Conservation (phyloP, 2,113 vertebrate genomes). For the Python bivittatus region DNA sequence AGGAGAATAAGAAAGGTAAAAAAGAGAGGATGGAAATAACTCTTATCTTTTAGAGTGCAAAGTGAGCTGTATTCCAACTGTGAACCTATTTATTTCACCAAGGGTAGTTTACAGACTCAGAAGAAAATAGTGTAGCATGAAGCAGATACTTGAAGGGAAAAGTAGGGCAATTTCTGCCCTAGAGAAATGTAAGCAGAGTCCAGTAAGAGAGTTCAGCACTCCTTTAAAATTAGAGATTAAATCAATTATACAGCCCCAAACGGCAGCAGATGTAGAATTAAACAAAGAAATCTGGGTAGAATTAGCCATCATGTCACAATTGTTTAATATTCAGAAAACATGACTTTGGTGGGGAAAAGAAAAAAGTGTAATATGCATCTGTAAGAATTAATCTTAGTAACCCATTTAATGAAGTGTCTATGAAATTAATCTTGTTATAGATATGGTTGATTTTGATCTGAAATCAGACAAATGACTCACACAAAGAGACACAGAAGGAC, state of each 20-base stretch:
- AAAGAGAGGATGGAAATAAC: neutral
- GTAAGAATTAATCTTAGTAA: conserved; percentile 40
- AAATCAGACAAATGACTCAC: neutral
- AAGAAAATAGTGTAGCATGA: conserved; percentile 68
- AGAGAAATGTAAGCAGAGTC: conserved; percentile 77
- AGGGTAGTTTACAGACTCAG: conserved; percentile 72
- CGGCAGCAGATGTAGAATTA: conserved; percentile 74
- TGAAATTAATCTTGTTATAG: neutral
- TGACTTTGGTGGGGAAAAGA: conserved; percentile 40
- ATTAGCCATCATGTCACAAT: conserved; percentile 70
- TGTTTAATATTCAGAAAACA: conserved; percentile 64
- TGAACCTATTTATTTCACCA: conserved; percentile 76
- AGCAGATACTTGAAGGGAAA: conserved; percentile 75
- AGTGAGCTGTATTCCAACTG: conserved; percentile 68
- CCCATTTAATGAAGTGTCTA: neutral
- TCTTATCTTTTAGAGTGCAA: conserved; percentile 47
- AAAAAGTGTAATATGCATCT: conserved; percentile 31
- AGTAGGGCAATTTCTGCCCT: conserved; percentile 80
- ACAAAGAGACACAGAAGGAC: neutral
- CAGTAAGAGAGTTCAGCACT: conserved; percentile 76
- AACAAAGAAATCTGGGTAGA: conserved; percentile 65
- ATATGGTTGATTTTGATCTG: neutral
- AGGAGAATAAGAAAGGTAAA: conserved; percentile 3
- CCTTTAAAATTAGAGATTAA: conserved; percentile 82
- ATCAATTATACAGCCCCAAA: conserved; percentile 82